Evolutionary conservation across 2,888 invertebrate genomes (phyloP), one percentile per base, ranked within the genome.

Genomic region (Agonopterix alstromeriana): DNA sequence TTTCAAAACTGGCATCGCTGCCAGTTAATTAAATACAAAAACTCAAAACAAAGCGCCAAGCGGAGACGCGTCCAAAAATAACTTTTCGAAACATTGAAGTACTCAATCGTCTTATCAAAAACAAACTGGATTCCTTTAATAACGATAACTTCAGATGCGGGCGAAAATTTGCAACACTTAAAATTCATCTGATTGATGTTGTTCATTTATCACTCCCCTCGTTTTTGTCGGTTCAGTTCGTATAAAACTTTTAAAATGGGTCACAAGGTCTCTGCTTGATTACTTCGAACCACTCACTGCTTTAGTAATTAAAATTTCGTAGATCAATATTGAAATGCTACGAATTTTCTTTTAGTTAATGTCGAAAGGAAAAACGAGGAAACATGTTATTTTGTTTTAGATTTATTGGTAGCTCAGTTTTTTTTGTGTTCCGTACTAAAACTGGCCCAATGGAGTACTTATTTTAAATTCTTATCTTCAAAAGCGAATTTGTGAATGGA

Each of bases 181-280:
- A 38, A 80, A 81, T 79, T 83, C 77, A 67, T 73, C 81, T 87
- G 87, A 88, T 87, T 85, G 86, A 88, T 88, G 88, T 72, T 70
- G 63, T 75, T 75, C 86, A 87, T 88, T 87, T 86, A 87, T 88
- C 86, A 87, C 73, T 77, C 82, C 84, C 84, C 86, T 86, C 77
- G 77, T 79, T 82, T 60, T 58, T 64, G 61, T 52, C 47, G 42
- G 12, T 35, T 60, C 43, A 55, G 60, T 58, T 62, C 71, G 73
- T 70, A 81, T 78, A 73, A 77, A 85, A 87, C 81, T 86, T 86
- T 86, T 87, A 74, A 86, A 87, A 87, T 86, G 67, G 87, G 87
- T 88, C 88, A 88, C 81, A 80, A 76, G 84, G 84, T 82, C 77
- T 71, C 69, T 61, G 65, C 68, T 73, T 77, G 79, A 83, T 85